A percentile compares a stretch with the other conserved stretches of the same genome.
phyloP scores from a whole-genome alignment of 2,797 vertebrate species.

The Australoheros facetus region DNA sequence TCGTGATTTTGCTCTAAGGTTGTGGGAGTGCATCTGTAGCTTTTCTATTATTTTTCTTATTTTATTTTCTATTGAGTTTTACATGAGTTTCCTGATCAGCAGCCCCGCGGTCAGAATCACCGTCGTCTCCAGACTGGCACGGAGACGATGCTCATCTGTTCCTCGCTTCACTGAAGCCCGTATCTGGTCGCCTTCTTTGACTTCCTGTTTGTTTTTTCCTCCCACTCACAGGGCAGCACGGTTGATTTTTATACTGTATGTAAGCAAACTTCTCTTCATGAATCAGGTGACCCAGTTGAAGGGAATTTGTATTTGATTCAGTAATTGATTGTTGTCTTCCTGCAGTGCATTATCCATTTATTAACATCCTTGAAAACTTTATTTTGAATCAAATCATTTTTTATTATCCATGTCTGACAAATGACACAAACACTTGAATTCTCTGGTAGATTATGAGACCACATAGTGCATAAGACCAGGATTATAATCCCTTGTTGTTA shows the following conservation, averaged over 20 bases:
- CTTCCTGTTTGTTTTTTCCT: background rate
- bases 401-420: no score
- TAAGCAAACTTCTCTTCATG: background rate
- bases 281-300: background rate
- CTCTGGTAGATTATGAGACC: background rate
- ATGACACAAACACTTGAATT: background rate
- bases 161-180: background rate
- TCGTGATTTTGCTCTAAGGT: background rate
- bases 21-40: background rate
- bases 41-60: background rate
- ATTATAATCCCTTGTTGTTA: background rate
- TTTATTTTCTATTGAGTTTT: background rate
- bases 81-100: no score
- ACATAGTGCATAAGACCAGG: background rate
- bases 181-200: background rate
- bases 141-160: background rate
- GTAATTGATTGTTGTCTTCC: background rate
- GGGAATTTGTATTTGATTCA: background rate
- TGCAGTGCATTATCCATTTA: background rate
- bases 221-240: background rate
- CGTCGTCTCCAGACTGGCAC: background rate
- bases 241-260: background rate
- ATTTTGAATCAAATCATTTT: background rate
- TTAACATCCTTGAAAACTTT: fast-evolving
- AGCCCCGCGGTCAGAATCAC: background rate